Conservation (phyloP, 2,113 vertebrate genomes). For the Telmatochromis sp. region DNA sequence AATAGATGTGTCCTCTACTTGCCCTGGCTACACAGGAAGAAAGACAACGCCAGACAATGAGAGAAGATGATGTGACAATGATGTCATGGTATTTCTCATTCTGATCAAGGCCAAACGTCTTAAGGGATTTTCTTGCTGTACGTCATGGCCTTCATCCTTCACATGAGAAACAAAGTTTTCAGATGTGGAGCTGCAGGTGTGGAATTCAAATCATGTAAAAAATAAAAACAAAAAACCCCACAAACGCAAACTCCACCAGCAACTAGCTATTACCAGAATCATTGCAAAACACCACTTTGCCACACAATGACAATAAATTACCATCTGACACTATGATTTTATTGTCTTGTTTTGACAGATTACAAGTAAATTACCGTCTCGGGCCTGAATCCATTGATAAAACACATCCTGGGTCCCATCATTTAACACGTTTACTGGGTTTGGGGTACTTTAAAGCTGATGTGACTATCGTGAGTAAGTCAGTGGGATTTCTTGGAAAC, state of each 20-base stretch:
- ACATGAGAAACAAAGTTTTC: not conserved
- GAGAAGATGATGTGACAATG: slow-evolving; percentile 58
- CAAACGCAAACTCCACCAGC: not conserved
- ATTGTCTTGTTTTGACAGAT: slow-evolving; percentile 33
- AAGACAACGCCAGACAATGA: slow-evolving; percentile 16
- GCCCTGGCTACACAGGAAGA: slow-evolving; percentile 5
- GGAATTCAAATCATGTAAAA: not conserved
- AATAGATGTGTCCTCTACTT: not conserved
- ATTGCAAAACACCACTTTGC: slow-evolving; percentile 4
- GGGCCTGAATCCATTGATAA: not conserved
- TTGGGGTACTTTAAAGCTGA: not conserved
- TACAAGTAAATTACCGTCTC: slow-evolving; percentile 11
- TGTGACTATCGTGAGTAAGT: not conserved
- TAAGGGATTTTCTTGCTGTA: not conserved
- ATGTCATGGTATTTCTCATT: slow-evolving; percentile 58
- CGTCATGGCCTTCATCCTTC: not conserved
- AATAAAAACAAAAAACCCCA: not conserved
- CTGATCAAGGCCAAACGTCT: slow-evolving; percentile 53
- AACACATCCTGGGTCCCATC: not conserved
- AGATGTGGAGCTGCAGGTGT: not conserved
- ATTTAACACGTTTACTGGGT: slow-evolving; percentile 22
- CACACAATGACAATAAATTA: not conserved
- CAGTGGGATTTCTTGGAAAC: slow-evolving; percentile 8
- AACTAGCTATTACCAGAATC: not conserved
- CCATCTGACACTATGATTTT: not conserved